Evolutionary conservation across 2,888 invertebrate species (phyloP), one percentile per base, ranked within the genome.

Genomic region (Oscheius sp.): DNA sequence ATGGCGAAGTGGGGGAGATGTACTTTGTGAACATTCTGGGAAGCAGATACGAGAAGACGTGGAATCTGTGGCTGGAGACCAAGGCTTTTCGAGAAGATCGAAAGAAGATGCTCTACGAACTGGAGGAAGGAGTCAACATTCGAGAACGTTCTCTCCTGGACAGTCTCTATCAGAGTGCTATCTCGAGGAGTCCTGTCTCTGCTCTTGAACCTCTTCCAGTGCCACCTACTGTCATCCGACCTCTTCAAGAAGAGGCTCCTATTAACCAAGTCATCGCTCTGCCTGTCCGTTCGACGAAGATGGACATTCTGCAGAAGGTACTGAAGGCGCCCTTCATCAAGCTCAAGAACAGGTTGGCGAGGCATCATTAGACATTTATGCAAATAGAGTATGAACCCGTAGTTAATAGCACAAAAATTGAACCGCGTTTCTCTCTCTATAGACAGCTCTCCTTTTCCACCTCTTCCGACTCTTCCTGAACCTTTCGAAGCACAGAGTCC

Each of bases 361-460:
- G 2, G 2, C 10, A n/a, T 33, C 33, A 60, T 21, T n/a, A 60
- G 7, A 33, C 35, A 60, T 60, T 63, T 63, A 63, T 63, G 63
- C 63, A 33, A 63, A 13, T 62, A 21, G n/a, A n/a, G 37, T 42
- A 42, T 42, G 63, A 29, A 63, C 63, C 63, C 63, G 63, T 63
- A 47, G 21, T 10, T 48, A 7, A 63, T 47, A 63, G 63, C 63
- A 63, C 63, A 48, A 29, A 60, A 35, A 60, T 60, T 35, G 32
- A 21, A 11, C n/a, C n/a, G 29, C 58, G 58, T n/a, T 29, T n/a
- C 9, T 37, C 21, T 21, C 37, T 48, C 48, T 70, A 70, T 5
- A 70, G 48, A 42, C 58, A 57, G 50, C 70, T 70, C 59, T 70
- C 70, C 50, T 70, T 70, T 57, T 70, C 70, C 9, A 70, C 48